These are phyloP conservation scores for Vesta saturnalis DNA, from an alignment of 2,888 invertebrate species.

Conservation along the genomic window DNA sequence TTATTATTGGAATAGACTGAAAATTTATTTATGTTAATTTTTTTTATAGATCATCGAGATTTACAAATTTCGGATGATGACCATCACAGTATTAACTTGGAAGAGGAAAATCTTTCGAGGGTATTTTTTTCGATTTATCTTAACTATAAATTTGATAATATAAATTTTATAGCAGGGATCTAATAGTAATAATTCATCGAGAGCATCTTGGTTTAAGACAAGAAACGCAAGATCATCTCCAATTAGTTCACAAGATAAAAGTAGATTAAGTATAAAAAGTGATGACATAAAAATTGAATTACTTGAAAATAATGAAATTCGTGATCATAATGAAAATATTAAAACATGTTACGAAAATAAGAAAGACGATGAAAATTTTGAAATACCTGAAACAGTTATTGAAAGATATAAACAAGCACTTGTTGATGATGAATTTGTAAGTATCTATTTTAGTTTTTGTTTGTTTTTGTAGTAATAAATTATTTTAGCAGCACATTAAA, in stretches of 20 bases:
- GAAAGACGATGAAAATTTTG: slow-evolving; percentile 18
- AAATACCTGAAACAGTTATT: slow-evolving; percentile 54
- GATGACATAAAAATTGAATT: slow-evolving; percentile 58
- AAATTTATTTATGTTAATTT: not conserved
- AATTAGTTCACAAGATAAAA: slow-evolving; percentile 71
- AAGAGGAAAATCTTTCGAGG: slow-evolving; percentile 42
- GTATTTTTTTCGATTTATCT: too few species aligned
- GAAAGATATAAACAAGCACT: slow-evolving; percentile 54
- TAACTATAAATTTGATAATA: not conserved
- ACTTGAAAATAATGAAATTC: slow-evolving; percentile 57
- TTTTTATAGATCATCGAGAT: slow-evolving; percentile 18
- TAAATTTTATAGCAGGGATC: slow-evolving; percentile 5
- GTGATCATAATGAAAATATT: slow-evolving; percentile 49
- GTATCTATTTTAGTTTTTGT: not conserved
- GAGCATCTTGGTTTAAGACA: slow-evolving; percentile 81
- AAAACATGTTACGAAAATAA: slow-evolving; percentile 16
- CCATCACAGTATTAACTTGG: slow-evolving; percentile 21
- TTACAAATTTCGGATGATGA: slow-evolving; percentile 26
- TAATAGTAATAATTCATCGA: not conserved
- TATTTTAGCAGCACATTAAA: slow-evolving; percentile 21
- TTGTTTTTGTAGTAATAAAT: not conserved
- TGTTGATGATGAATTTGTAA: slow-evolving; percentile 47
- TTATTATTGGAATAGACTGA: too few species aligned
- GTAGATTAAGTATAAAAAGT: slow-evolving; percentile 56
- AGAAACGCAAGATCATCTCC: slow-evolving; percentile 79